Evolutionary conservation across 2,113 vertebrate genomes (phyloP), one percentile per base, ranked within the genome.

Genomic region (Prionailurus viverrinus): DNA sequence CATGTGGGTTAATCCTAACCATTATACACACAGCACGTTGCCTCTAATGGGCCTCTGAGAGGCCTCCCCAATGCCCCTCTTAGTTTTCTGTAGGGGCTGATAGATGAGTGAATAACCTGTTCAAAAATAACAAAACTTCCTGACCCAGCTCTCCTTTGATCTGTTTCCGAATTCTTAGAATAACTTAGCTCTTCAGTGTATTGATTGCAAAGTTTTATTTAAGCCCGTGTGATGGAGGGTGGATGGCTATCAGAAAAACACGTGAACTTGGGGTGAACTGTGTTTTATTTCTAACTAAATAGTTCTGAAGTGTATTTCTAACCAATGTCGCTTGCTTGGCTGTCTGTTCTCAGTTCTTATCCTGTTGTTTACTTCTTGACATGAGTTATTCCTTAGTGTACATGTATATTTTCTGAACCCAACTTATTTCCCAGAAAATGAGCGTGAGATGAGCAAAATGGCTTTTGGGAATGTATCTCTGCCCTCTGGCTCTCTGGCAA

Each of bases 261-360:
- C 55, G 91, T 45, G 53, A 41, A 13, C 18, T 23, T 18, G n/a
- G 21, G 6, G 5, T 80, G 11, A 69, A 81, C 2, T 11, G 0
- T 39, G 23, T 48, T 73, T 71, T n/a, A 58, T 91, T 68, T 69
- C 25, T 87, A 39, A 61, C 82, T 94, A 93, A 95, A 83, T 55
- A 86, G 5, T 9, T 14, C 7, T 90, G 23, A 63, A 39, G 31
- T 58, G 33, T 29, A 91, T 74, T 68, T 83, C 18, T 86, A 66
- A 82, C 25, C 71, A 55, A 69, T 21, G 16, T 31, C 5, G 1
- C 10, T 71, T 19, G 7, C 39, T 71, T 36, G 55, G 3, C 61
- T 53, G 12, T 39, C 18, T 84, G 23, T 65, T 83, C 21, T 94
- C 65, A 81, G 18, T 36, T 68, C 11, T 91, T 45, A 68, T 41